Evolutionary conservation across 1,140 invertebrate species (phyloP).

Genomic region (Neelides sp.): DNA sequence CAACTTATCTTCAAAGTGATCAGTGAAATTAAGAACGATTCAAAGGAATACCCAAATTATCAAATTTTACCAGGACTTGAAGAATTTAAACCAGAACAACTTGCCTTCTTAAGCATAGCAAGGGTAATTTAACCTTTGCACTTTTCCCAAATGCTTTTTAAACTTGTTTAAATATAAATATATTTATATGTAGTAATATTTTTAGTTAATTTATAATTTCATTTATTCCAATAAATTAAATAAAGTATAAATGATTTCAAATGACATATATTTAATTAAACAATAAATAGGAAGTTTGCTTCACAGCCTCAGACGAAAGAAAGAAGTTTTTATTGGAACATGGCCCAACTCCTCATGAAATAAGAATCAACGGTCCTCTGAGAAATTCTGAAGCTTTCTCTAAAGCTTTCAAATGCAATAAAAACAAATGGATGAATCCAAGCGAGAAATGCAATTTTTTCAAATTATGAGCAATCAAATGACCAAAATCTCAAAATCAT

Average conservation of each 20-base stretch:
- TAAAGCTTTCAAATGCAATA: constrained; percentile 39
- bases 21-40: not conserved
- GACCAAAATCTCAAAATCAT: too few relatives aligned
- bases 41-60: constrained; percentile 7
- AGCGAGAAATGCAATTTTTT: constrained; percentile 38
- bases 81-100: constrained; percentile 11
- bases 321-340: not conserved
- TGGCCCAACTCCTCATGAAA: constrained; percentile 25
- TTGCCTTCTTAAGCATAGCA: constrained; percentile 11
- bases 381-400: constrained; percentile 44
- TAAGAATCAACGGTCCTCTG: constrained; percentile 43
- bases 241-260: too few relatives aligned
- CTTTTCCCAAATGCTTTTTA: too few relatives aligned
- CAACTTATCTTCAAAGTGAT: constrained; percentile 5
- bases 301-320: not conserved
- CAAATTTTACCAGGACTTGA: constrained; percentile 22
- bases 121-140: constrained; percentile 12
- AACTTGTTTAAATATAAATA: too few relatives aligned
- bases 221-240: too few relatives aligned
- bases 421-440: constrained; percentile 43
- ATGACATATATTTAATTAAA: not conserved
- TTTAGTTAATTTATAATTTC: too few relatives aligned
- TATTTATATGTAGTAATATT: too few relatives aligned
- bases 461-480: too few relatives aligned
- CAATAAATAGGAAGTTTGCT: constrained; percentile 11